Conservation (phyloP, 1,140 invertebrate species). For the Ephestia elutella region DNA sequence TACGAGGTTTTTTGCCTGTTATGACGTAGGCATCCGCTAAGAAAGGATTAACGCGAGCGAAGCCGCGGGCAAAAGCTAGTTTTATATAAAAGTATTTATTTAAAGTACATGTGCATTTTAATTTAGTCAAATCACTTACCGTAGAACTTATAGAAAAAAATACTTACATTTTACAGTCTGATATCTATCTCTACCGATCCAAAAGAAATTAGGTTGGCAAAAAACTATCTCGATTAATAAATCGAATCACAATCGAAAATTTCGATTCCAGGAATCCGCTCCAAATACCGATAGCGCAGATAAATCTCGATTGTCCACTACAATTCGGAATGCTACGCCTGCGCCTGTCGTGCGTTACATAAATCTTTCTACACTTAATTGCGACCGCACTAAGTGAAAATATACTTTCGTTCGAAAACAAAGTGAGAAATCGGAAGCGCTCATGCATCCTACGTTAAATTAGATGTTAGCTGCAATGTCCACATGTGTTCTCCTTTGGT, state of each 20-base stretch:
- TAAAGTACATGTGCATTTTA: no score
- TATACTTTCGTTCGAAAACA: constrained; percentile 20
- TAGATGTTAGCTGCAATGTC: neutral
- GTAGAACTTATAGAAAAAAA: no score
- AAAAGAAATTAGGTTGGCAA: neutral
- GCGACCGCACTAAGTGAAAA: constrained; percentile 15
- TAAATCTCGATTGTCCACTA: constrained; percentile 5
- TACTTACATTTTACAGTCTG: no score
- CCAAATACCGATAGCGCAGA: neutral
- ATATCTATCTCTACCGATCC: no score
- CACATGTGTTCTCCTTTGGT: neutral
- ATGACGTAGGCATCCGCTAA: no score
- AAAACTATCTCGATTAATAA: neutral
- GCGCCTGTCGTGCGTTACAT: constrained; percentile 16
- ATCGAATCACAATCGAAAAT: neutral
- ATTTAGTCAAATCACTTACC: no score
- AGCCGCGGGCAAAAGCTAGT: no score
- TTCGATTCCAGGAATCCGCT: neutral
- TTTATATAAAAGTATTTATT: no score
- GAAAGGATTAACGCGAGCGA: no score
- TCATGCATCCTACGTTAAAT: constrained; percentile 1
- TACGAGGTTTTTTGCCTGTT: no score
- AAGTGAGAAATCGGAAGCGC: constrained; percentile 15
- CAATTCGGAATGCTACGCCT: constrained; percentile 8
- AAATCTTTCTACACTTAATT: constrained; percentile 14